Base-by-base conservation (phyloP, 2,797 vertebrate species). In the Rallus crepitans region DNA sequence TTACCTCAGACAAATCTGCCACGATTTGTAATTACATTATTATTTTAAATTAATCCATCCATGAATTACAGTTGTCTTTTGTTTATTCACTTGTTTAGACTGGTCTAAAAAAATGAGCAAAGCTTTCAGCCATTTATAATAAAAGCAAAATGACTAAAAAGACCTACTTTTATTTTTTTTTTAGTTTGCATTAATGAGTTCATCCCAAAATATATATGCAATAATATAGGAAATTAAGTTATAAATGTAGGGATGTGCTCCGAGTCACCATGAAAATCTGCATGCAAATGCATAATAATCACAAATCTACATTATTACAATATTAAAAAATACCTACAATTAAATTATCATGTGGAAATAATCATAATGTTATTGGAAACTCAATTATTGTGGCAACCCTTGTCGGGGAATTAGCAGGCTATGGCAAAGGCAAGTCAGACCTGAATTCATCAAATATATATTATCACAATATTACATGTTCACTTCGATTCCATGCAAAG, bases 351-450 rank as follows among this genome's bases (percentile, higher is more conserved):
- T 98, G 99, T 99, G 99, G 98, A 98, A 99, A 99, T 99, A 99
- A 99, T 99, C 99, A 99, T 99, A 99, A 99, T 99, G 99, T 99
- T 99, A 99, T 99, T 99, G 99, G 99, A 99, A 99, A 99, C 99
- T 99, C 99, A 99, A 99, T 99, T 99, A 99, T 97, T 98, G 98
- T 99, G 98, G 99, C 99, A 99, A 99, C 98, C 99, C 98, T 98
- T 99, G 99, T 99, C 98, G 97, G 99, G 98, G 99, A 99, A 99
- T 99, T 99, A 99, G 99, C 99, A 99, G 98, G 99, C 99, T 98
- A 99, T 99, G 99, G 99, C 99, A 98, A 99, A 99, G 98, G 99
- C 98, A 98, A 99, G 99, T 99, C 99, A 98, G 98, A 98, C 99
- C 99, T 98, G 99, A 99, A 99, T 99, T 99, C 99, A 99, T 99